Conservation (phyloP, 2,797 vertebrate genomes). For the Sebastes wilsoni region DNA sequence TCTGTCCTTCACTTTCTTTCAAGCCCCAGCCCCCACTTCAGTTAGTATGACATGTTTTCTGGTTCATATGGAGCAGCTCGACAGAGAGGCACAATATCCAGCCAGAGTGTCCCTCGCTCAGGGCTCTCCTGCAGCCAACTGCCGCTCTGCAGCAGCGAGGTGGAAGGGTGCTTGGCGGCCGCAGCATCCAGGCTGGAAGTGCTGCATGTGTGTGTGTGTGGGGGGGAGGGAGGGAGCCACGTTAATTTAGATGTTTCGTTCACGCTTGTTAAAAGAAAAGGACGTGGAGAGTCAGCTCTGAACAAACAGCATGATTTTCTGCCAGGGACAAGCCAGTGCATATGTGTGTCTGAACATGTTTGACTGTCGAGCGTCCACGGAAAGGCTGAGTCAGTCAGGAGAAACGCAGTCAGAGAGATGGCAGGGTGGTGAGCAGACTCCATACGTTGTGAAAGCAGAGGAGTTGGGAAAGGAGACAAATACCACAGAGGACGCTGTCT, state of each 20-base stretch:
- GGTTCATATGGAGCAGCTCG: conserved; percentile 6
- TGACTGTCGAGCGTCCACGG: conserved; percentile 24
- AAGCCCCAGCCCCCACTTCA: background rate
- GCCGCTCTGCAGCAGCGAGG: conserved; percentile 29
- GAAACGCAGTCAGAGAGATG: background rate
- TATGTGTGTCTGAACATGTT: conserved; percentile 50
- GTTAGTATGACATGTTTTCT: conserved; percentile 1
- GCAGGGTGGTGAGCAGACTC: background rate
- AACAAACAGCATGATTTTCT: conserved; percentile 15
- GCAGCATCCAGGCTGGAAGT: background rate
- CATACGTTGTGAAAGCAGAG: conserved; percentile 23
- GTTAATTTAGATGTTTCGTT: background rate
- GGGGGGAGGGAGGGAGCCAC: background rate
- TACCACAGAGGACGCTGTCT: background rate
- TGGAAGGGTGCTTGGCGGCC: conserved; percentile 29
- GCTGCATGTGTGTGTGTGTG: background rate
- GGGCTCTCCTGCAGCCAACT: conserved; percentile 29
- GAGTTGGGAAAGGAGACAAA: background rate
- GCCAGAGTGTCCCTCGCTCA: background rate
- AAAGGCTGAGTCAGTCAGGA: conserved; percentile 56
- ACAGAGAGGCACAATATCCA: background rate
- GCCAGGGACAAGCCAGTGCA: conserved; percentile 12
- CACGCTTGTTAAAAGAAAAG: background rate
- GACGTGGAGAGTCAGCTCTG: background rate
- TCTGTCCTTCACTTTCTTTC: background rate